Conservation (phyloP, 2,113 vertebrate species). For the Syngnathus typhle region DNA sequence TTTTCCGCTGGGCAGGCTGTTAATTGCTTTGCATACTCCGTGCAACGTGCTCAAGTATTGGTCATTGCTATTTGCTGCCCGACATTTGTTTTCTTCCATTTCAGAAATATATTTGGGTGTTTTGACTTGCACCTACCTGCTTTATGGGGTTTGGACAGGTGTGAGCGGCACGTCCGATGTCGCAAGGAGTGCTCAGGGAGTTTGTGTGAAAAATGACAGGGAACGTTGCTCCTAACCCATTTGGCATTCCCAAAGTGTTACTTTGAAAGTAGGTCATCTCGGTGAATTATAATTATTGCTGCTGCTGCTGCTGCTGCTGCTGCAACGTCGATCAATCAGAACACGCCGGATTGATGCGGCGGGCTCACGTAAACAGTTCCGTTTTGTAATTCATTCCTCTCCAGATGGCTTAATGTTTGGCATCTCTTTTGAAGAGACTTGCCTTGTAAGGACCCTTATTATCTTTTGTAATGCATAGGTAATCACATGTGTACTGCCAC, state of each 20-base stretch:
- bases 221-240: background rate
- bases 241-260: background rate
- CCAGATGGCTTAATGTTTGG: slow-evolving; percentile 27
- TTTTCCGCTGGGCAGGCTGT: no score
- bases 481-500: slow-evolving; percentile 69
- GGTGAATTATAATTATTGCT: slow-evolving; percentile 2
- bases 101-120: no score
- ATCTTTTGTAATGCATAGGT: slow-evolving; percentile 65
- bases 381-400: slow-evolving; percentile 25
- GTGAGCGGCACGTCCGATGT: no score
- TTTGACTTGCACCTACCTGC: no score
- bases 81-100: no score
- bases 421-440: slow-evolving; percentile 31
- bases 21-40: no score
- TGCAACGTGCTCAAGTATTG: no score
- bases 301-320: slow-evolving; percentile 15
- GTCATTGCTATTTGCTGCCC: no score
- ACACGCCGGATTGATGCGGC: no score
- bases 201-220: no score
- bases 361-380: slow-evolving; percentile 45
- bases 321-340: slow-evolving; percentile 15
- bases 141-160: no score
- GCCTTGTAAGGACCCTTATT: slow-evolving; percentile 55
- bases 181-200: no score
- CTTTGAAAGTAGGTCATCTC: background rate